phyloP scores from a whole-genome alignment of 2,113 vertebrate genomes.

The Charadrius vociferus region DNA sequence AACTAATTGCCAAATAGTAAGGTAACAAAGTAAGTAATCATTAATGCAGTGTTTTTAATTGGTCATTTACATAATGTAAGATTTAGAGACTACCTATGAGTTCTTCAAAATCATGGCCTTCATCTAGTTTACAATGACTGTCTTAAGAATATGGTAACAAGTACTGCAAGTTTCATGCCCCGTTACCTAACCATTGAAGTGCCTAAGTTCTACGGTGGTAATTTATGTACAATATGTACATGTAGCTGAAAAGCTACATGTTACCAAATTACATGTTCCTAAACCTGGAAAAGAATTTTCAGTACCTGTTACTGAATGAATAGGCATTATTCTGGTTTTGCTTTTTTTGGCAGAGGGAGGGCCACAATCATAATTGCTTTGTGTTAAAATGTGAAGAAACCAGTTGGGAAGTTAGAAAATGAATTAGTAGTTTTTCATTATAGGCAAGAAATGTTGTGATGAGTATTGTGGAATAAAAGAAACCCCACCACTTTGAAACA shows the following conservation, averaged over 20 bases:
- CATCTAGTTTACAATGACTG: not conserved
- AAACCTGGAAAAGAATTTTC: not conserved
- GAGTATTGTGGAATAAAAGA: not conserved
- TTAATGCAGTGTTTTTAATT: not conserved
- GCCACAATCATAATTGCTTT: not conserved
- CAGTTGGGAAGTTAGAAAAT: not conserved
- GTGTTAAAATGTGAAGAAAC: not conserved
- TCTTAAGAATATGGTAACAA: not conserved
- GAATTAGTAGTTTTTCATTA: not conserved
- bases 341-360: not conserved
- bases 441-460: not conserved
- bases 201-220: not conserved
- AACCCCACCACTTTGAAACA: not conserved
- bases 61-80: not conserved
- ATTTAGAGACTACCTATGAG: not conserved
- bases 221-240: not conserved
- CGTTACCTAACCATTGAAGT: not conserved
- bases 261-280: not conserved
- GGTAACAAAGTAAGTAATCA: not conserved
- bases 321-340: not conserved
- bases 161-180: not conserved
- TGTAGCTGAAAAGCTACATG: not conserved
- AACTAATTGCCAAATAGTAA: not conserved
- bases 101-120: not conserved
- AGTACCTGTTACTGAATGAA: not conserved